Base-by-base conservation (phyloP, 2,797 vertebrate species). In the Podarcis lilfordi region DNA sequence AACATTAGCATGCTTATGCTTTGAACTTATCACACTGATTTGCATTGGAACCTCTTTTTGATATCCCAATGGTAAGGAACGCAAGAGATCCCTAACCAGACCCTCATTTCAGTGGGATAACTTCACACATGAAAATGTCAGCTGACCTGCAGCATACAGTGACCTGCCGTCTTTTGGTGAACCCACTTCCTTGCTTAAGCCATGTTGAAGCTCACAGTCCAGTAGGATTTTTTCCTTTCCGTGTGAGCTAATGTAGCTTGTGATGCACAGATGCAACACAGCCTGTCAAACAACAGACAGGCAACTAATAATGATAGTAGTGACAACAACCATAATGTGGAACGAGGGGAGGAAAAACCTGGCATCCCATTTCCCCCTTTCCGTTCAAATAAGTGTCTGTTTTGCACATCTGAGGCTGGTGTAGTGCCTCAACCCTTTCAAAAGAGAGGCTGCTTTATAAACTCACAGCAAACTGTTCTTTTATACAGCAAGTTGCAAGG, bases 1-100 rank as follows among this genome's bases (percentile, higher is more conserved):
- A 59, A 9, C 40, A 85, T 89, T 91, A 83, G 25, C 15, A 7
- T 89, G 81, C 90, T 89, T 91, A 95, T 88, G 68, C 93, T 96
- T 92, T 92, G 88, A 95, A 93, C 3, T 37, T 92, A 87, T 93
- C 85, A 89, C 87, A 93, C 92, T 92, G 81, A 92, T 96, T 96
- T 94, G 68, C 80, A 79, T 89, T 11, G 32, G 32, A 92, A 59
- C 43, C n/a, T 90, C 71, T 45, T 92, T 94, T 93, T 88, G 84
- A 93, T 93, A 93, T 90, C 71, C 23, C 83, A 85, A 72, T 86
- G 81, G 0, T 0, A 88, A n/a, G 82, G 80, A 93, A 88, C 71
- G 23, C 77, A n/a, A 74, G 84, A 82, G 68, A 61, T 88, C 77
- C n/a, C 92, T 92, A 90, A 64, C n/a, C 23, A 45, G 72, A 66